phyloP scores from a whole-genome alignment of 1,140 invertebrate genomes.

The Phymastichus coffea region DNA sequence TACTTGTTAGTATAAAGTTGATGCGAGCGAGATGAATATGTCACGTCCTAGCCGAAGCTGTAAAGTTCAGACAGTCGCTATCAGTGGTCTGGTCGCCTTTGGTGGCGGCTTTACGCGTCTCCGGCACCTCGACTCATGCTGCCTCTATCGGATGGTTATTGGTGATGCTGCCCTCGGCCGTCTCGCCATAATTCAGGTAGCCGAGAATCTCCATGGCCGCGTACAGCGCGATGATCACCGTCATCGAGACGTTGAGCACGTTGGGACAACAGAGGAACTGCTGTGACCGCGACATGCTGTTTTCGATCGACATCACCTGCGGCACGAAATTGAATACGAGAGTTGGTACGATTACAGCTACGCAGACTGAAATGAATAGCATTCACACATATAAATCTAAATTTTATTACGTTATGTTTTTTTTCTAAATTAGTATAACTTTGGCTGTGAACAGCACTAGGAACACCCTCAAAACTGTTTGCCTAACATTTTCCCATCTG shows the following conservation, averaged over 20 bases:
- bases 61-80: no score
- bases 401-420: no score
- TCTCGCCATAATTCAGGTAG: constrained; percentile 74
- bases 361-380: constrained; percentile 68
- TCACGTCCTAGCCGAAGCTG: no score
- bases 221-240: constrained; percentile 70
- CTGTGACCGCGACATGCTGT: constrained; percentile 76
- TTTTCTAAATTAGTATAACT: no score
- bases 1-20: no score
- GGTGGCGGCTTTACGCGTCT: no score
- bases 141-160: constrained; percentile 65
- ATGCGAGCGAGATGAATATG: no score
- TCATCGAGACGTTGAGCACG: constrained; percentile 80
- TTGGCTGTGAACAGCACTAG: constrained; percentile 57
- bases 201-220: constrained; percentile 79
- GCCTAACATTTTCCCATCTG: constrained; percentile 62
- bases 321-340: no score
- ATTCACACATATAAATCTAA: constrained; percentile 2
- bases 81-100: no score
- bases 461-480: no score
- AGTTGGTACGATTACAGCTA: constrained; percentile 75
- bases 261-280: constrained; percentile 78
- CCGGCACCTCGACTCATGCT: no score
- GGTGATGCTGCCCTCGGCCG: constrained; percentile 67
- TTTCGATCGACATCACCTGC: constrained; percentile 87